A percentile compares a stretch with the other conserved stretches of the same genome.
These are phyloP conservation scores for Falco biarmicus DNA, from an alignment of 2,797 vertebrate species.

Conservation along the genomic window DNA sequence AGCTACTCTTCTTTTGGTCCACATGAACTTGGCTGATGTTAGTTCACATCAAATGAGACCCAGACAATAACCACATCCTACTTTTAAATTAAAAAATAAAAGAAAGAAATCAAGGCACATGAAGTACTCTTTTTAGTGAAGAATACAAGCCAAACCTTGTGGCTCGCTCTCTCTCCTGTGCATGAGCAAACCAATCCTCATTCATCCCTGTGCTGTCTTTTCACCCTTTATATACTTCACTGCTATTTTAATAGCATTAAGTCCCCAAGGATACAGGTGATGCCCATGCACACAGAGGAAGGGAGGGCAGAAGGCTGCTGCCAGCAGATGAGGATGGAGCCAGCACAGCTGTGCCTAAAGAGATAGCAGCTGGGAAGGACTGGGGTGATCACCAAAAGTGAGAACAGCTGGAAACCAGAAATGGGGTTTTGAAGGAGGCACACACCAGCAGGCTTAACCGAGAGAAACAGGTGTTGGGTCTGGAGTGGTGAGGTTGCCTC, in stretches of 20 bases:
- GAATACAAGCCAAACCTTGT: not conserved
- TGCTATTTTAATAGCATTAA: not conserved
- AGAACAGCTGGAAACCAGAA: not conserved
- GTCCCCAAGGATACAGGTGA: not conserved
- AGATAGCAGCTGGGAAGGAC: not conserved
- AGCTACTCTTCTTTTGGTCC: not conserved
- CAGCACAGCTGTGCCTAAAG: not conserved
- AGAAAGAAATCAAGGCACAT: fast-evolving
- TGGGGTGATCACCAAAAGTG: not conserved
- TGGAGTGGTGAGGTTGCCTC: fast-evolving
- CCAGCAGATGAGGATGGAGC: not conserved
- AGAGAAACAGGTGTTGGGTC: not conserved
- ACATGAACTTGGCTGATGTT: not conserved
- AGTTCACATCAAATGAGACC: not conserved
- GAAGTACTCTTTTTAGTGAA: not conserved
- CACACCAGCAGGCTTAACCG: not conserved
- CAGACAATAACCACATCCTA: not conserved
- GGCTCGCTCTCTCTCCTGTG: not conserved
- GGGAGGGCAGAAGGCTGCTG: not conserved
- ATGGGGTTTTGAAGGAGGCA: not conserved
- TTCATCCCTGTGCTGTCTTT: not conserved
- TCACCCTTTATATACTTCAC: not conserved
- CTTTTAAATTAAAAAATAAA: not conserved
- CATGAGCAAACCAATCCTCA: not conserved
- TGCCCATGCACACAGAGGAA: not conserved